Percentiles rank a stretch among this genome's conserved stretches.
phyloP scores from a whole-genome alignment of 2,113 vertebrate genomes.

The Eulemur rufifrons region DNA sequence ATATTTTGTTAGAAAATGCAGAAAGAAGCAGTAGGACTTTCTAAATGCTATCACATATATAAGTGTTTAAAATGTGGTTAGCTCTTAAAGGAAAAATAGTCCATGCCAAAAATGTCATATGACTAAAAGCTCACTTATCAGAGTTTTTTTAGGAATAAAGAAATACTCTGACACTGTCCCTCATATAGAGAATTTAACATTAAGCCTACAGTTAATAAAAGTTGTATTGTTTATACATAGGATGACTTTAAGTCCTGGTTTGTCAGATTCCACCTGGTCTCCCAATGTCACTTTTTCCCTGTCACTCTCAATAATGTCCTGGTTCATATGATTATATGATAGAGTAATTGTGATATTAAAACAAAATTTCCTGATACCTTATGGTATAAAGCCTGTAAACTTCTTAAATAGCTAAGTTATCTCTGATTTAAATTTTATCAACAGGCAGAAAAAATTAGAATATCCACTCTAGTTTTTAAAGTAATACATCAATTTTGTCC shows the following conservation, averaged over 20 bases:
- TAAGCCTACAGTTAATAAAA: background rate
- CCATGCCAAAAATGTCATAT: background rate
- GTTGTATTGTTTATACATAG: background rate
- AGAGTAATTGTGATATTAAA: background rate
- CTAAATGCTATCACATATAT: background rate
- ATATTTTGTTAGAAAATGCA: background rate
- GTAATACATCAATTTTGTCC: background rate
- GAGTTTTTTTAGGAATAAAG: background rate
- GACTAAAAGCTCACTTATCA: background rate
- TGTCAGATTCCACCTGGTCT: background rate
- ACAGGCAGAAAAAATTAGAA: constrained; percentile 25
- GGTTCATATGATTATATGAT: background rate
- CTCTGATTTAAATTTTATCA: constrained; percentile 44
- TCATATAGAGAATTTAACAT: background rate
- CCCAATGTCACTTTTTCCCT: background rate
- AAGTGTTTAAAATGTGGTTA: background rate
- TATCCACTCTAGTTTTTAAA: background rate
- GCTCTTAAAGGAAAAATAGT: background rate
- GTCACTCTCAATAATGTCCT: background rate
- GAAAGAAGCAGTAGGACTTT: background rate
- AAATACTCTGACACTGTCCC: background rate
- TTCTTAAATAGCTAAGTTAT: constrained; percentile 24
- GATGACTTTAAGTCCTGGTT: background rate
- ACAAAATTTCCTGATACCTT: background rate
- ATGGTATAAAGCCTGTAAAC: background rate